Percentiles rank a stretch among this genome's conserved stretches.
Evolutionary conservation across 2,888 invertebrate genomes (phyloP).

Genomic region (Onthophagus sagittarius): DNA sequence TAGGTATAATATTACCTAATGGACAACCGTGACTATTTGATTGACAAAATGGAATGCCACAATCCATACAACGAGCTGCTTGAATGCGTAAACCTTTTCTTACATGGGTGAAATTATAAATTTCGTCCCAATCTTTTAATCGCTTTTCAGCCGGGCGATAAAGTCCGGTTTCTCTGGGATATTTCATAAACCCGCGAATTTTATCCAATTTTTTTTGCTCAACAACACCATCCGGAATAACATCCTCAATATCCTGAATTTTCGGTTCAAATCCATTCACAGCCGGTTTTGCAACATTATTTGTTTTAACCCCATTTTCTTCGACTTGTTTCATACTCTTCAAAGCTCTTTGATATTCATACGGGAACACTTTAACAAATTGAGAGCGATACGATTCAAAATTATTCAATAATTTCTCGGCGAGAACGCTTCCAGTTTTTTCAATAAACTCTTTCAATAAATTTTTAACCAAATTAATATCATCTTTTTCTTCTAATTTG

Average conservation of each 20-base stretch:
- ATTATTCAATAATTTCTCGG: slow-evolving; percentile 66
- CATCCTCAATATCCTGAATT: slow-evolving; percentile 79
- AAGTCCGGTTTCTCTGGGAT: slow-evolving; percentile 80
- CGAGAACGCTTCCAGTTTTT: slow-evolving; percentile 79
- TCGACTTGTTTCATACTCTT: slow-evolving; percentile 57
- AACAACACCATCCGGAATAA: slow-evolving; percentile 70
- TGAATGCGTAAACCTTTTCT: slow-evolving; percentile 85
- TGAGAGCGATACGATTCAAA: slow-evolving; percentile 76
- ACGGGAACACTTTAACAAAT: slow-evolving; percentile 94
- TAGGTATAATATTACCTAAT: slow-evolving; percentile 96
- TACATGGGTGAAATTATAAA: slow-evolving; percentile 83
- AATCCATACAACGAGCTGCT: slow-evolving; percentile 97
- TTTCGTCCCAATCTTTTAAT: slow-evolving; percentile 94
- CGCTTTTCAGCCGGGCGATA: slow-evolving; percentile 86
- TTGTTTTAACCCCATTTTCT: slow-evolving; percentile 41
- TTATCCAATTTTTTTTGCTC: slow-evolving; percentile 82
- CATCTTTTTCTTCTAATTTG: slow-evolving; percentile 72
- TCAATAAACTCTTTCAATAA: slow-evolving; percentile 80
- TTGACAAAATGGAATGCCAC: slow-evolving; percentile 98
- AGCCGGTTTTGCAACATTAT: slow-evolving; percentile 24
- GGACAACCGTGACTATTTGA: slow-evolving; percentile 91
- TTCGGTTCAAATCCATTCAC: slow-evolving; percentile 43
- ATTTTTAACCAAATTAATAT: slow-evolving; percentile 70
- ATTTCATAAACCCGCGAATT: slow-evolving; percentile 84
- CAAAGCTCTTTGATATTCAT: slow-evolving; percentile 90